A percentile compares a stretch with the other conserved stretches of the same genome.
Evolutionary conservation across 2,113 vertebrate species (phyloP).

Genomic region (Colinus virginianus): DNA sequence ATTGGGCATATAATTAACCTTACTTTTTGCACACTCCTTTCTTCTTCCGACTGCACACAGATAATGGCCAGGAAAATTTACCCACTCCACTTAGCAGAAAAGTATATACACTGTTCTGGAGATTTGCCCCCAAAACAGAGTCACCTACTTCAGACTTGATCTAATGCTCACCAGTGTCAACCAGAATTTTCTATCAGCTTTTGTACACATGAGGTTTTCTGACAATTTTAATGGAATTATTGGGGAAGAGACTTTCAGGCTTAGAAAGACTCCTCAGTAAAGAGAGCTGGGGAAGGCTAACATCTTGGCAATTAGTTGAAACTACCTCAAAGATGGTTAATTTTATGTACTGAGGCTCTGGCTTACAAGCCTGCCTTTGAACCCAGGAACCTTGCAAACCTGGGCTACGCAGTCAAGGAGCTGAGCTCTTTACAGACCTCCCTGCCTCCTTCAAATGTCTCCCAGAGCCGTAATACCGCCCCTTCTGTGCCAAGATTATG

Average conservation of each 20-base stretch:
- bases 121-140: not conserved
- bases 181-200: not conserved
- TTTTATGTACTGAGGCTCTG: not conserved
- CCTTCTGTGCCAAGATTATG: conserved; percentile 54
- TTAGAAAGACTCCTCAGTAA: not conserved
- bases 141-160: not conserved
- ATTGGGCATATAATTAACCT: not conserved
- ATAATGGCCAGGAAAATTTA: not conserved
- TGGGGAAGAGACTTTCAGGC: rapidly evolving
- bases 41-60: not conserved
- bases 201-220: not conserved
- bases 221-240: not conserved
- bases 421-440: not conserved
- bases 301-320: not conserved
- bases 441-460: conserved; percentile 38
- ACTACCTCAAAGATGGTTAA: not conserved
- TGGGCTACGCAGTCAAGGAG: not conserved
- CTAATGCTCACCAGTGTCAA: not conserved
- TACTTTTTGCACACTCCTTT: not conserved
- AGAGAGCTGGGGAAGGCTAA: not conserved
- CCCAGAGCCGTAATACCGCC: conserved; percentile 40
- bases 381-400: not conserved
- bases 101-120: not conserved
- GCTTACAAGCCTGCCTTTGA: not conserved
- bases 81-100: not conserved